Evolutionary conservation across 2,888 invertebrate species (phyloP).

Genomic region (Aporophyla lueneburgensis): DNA sequence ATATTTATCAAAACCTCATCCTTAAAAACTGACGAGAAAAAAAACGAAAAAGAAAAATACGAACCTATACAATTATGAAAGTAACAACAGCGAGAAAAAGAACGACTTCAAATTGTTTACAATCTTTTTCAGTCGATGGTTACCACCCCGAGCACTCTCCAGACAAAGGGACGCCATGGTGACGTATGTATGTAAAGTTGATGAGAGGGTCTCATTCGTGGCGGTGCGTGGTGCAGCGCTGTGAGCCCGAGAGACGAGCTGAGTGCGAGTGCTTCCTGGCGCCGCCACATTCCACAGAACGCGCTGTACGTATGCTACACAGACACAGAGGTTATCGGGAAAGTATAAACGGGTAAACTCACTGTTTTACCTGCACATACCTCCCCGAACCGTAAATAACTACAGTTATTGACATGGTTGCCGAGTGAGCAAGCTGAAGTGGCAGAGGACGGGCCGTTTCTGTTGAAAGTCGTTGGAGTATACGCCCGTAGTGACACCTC

Average conservation of each 20-base stretch:
- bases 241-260: background rate
- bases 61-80: background rate
- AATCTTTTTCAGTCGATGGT: background rate
- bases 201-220: background rate
- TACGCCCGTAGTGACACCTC: background rate
- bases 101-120: background rate
- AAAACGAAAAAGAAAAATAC: too few relatives aligned
- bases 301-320: background rate
- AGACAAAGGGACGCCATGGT: background rate
- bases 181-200: background rate
- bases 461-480: background rate
- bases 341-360: too few relatives aligned
- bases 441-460: background rate
- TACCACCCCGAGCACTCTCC: background rate
- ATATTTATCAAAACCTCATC: background rate
- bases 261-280: background rate
- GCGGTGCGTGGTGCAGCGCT: too few relatives aligned
- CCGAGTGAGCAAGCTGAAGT: background rate
- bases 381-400: too few relatives aligned
- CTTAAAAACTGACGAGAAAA: background rate
- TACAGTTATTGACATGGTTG: too few relatives aligned
- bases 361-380: too few relatives aligned
- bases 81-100: background rate
- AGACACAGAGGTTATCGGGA: too few relatives aligned
- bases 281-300: background rate